phyloP scores from a whole-genome alignment of 2,888 invertebrate genomes.

The Spatulosminthurus flaviceps region DNA sequence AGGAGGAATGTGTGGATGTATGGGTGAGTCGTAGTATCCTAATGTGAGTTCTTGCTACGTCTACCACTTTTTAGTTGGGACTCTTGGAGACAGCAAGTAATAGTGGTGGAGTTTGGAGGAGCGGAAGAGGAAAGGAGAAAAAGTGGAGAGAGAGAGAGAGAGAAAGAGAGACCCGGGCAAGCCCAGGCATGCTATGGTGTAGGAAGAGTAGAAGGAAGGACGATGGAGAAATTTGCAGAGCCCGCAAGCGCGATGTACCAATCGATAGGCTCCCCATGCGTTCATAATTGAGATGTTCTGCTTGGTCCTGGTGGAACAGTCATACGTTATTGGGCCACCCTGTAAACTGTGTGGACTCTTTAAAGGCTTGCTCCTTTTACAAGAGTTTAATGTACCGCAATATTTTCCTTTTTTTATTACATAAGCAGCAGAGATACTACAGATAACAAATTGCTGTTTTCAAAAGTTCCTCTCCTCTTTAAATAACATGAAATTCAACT shows the following conservation, averaged over 20 bases:
- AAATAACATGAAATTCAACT: slow-evolving; percentile 5
- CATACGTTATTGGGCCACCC: slow-evolving; percentile 43
- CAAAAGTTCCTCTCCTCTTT: not conserved
- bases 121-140: slow-evolving; percentile 2
- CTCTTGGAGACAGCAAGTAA: not conserved
- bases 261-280: slow-evolving; percentile 55
- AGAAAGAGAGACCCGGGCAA: slow-evolving; percentile 36
- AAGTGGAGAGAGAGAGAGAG: too few species aligned
- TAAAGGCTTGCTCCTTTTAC: slow-evolving; percentile 29
- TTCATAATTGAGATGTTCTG: slow-evolving; percentile 55
- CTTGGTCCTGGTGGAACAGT: slow-evolving; percentile 47
- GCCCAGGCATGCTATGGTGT: not conserved
- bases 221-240: slow-evolving; percentile 38
- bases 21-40: not conserved
- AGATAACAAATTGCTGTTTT: slow-evolving; percentile 10
- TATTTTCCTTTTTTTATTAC: slow-evolving; percentile 30
- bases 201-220: not conserved
- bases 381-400: slow-evolving; percentile 38
- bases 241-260: slow-evolving; percentile 51
- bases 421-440: not conserved
- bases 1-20: not conserved
- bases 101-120: not conserved
- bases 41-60: not conserved
- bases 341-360: slow-evolving; percentile 41
- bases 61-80: slow-evolving; percentile 22